Evolutionary conservation across 2,797 vertebrate species (phyloP).

Genomic region (Phylloscopus collybita): DNA sequence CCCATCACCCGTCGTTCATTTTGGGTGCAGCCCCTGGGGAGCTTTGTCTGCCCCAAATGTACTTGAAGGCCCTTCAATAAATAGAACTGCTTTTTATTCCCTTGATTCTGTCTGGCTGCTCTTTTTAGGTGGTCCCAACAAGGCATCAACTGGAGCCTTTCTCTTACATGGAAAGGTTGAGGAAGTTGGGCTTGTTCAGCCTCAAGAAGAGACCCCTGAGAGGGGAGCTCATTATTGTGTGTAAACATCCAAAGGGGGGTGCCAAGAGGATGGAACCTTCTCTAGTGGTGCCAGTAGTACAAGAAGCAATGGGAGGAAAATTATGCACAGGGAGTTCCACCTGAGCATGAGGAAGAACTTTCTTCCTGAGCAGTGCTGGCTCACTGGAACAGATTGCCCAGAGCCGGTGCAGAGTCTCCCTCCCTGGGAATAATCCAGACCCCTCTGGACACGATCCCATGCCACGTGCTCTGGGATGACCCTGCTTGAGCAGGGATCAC

Average conservation of each 20-base stretch:
- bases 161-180: neutral
- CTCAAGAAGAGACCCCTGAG: neutral
- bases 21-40: neutral
- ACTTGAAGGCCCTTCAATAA: neutral
- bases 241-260: neutral
- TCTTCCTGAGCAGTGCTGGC: neutral
- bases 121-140: neutral
- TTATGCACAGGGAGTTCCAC: neutral
- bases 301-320: neutral
- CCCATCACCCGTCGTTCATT: fast-evolving
- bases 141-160: neutral
- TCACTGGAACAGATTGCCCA: neutral
- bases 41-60: neutral
- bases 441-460: neutral
- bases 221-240: neutral
- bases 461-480: neutral
- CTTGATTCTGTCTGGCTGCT: neutral
- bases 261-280: neutral
- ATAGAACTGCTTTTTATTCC: neutral
- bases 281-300: neutral
- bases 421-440: neutral
- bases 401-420: neutral
- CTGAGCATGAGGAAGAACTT: neutral
- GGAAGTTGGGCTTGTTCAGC: neutral
- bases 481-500: fast-evolving